phyloP scores from a whole-genome alignment of 2,888 invertebrate species.

The Blastobasis lacticolella region DNA sequence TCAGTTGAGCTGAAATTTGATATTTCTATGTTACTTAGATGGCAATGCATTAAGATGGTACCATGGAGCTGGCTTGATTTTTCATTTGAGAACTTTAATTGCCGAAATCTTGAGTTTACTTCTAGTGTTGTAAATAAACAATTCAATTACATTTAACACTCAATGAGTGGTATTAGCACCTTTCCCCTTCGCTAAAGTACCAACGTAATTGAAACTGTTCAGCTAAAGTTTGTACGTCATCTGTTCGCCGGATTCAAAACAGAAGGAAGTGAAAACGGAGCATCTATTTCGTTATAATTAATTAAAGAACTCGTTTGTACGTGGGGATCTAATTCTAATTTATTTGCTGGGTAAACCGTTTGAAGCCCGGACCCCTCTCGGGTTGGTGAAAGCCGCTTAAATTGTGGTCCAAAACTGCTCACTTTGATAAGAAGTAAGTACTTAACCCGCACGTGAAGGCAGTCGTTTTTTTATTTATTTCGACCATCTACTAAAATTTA shows the following conservation, averaged over 20 bases:
- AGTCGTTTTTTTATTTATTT: no score
- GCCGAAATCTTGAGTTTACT: not conserved
- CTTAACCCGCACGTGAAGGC: no score
- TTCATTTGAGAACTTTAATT: no score
- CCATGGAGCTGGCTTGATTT: no score
- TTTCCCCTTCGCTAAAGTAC: no score
- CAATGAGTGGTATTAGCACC: not conserved
- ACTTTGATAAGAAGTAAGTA: slow-evolving; percentile 19
- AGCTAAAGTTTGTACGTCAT: no score
- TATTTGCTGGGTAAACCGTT: slow-evolving; percentile 36
- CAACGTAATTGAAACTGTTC: no score
- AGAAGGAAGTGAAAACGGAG: slow-evolving; percentile 26
- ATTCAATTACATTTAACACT: not conserved
- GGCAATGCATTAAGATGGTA: no score
- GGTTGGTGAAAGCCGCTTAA: slow-evolving; percentile 24
- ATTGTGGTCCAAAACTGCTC: slow-evolving; percentile 24
- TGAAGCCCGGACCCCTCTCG: slow-evolving; percentile 18
- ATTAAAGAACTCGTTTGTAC: slow-evolving; percentile 46
- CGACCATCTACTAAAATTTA: no score
- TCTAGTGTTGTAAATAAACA: slow-evolving; percentile 10
- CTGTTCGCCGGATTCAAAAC: slow-evolving; percentile 20
- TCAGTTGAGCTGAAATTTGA: no score
- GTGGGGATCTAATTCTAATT: slow-evolving; percentile 44
- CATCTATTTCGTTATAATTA: slow-evolving; percentile 47
- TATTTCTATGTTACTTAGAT: no score